These are phyloP conservation scores for Malurus elegans DNA, from an alignment of 2,113 vertebrate genomes.

Conservation along the genomic window DNA sequence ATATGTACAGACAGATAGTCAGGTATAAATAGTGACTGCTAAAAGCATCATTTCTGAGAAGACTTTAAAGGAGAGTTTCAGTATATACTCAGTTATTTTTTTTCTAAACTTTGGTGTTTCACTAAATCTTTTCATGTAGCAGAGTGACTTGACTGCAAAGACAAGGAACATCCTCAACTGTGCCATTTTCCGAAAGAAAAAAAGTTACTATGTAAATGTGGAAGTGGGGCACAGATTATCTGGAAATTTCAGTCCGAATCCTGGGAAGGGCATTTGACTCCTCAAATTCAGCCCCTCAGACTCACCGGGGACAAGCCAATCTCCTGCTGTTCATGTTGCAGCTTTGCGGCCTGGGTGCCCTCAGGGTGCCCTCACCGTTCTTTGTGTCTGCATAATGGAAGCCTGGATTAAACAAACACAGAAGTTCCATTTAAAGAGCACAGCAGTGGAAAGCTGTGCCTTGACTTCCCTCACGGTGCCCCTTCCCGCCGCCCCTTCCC, in stretches of 20 bases:
- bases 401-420: neutral
- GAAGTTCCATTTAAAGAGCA: neutral
- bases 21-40: neutral
- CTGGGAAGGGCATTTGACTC: neutral
- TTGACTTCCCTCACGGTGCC: neutral
- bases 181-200: neutral
- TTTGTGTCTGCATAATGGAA: neutral
- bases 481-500: neutral
- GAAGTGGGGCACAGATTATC: neutral
- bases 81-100: neutral
- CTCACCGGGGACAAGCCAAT: neutral
- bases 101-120: neutral
- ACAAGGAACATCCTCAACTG: neutral
- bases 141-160: neutral
- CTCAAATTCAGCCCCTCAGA: neutral
- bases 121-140: neutral
- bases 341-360: neutral
- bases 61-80: neutral
- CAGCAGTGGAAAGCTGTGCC: neutral
- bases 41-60: neutral
- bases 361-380: neutral
- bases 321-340: neutral
- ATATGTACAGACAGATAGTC: neutral
- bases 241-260: neutral
- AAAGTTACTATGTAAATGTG: neutral